Evolutionary conservation across 2,797 vertebrate species (phyloP).

Genomic region (Gorsachius magnificus): DNA sequence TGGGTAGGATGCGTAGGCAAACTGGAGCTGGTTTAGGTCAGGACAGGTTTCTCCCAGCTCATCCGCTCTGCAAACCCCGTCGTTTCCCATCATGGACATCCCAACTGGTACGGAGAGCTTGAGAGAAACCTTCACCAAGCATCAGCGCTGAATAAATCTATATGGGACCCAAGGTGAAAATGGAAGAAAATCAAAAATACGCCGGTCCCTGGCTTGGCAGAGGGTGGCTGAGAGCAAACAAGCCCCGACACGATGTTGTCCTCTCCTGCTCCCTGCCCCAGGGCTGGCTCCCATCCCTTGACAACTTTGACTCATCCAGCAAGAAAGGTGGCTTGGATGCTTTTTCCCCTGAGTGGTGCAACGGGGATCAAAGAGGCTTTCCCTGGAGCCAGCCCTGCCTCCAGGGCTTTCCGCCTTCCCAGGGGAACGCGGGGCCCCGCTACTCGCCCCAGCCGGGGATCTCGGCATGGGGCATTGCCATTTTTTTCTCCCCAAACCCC

Average conservation of each 20-base stretch:
- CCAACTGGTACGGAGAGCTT: rapidly evolving
- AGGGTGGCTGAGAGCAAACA: neutral
- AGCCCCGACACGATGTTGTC: neutral
- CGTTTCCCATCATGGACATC: rapidly evolving
- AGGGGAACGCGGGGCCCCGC: neutral
- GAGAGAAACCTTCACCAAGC: neutral
- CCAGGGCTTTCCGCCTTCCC: neutral
- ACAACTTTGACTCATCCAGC: conserved; percentile 45
- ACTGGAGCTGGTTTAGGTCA: neutral
- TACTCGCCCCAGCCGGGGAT: rapidly evolving
- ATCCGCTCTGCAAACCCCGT: neutral
- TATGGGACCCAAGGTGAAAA: rapidly evolving
- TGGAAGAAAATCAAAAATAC: rapidly evolving
- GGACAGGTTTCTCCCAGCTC: neutral
- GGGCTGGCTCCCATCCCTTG: conserved; percentile 14
- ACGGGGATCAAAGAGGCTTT: conserved; percentile 49
- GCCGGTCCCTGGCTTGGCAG: rapidly evolving
- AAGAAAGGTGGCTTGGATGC: conserved; percentile 46
- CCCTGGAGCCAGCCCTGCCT: conserved; percentile 26
- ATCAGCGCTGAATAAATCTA: neutral
- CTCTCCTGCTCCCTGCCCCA: neutral
- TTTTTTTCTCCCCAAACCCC: rapidly evolving
- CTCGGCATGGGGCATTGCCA: rapidly evolving
- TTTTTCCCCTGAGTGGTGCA: neutral
- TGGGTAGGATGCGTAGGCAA: neutral